Base-by-base conservation (phyloP, 2,797 vertebrate species). In the Clarias pachynema region DNA sequence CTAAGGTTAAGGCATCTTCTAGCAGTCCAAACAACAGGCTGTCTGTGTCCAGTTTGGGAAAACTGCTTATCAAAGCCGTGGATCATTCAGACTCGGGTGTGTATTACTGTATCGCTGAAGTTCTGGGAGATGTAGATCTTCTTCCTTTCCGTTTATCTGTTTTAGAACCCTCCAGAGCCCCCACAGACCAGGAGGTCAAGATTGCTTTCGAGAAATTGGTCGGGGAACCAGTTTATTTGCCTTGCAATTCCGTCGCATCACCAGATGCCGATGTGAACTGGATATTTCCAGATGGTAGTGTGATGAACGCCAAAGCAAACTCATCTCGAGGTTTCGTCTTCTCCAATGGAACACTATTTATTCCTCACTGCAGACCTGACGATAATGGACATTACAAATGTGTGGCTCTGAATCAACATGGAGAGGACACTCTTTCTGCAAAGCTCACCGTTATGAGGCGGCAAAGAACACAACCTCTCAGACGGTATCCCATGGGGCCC, bases 311-410 rank as follows among this genome's bases (percentile, higher is more conserved):
- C 57, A 85, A 86, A 49, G 89, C 93, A 86, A 94, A 95, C 86
- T 87, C 93, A 34, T 93, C 94, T 1, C 92, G 89, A 31, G 89
- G 75, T n/a, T 95, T 86, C 65, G 0, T 98, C 49, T 89, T 95
- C 53, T 84, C 91, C 18, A 95, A 98, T 22, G 97, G 97, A 2
- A 96, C 95, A 24, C 94, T 99, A 1, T 86, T 93, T 63, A 92
- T 99, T 84, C 92, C 92, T 49, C 90, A 91, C 16, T 92, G 94
- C 34, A 95, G 93, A 1, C 82, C 90, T 18, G 90, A 91, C n/a
- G 95, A 98, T 34, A 92, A 89, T 60, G 98, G 98, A 40, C 87
- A 95, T 92, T 98, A 99, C 91, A 95, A 94, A 20, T 99, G 98
- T 37, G 93, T 97, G 88, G 97, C 95, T 5, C 89, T 97, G 83